phyloP scores from a whole-genome alignment of 1,140 invertebrate species.

The Cydia strobilella region DNA sequence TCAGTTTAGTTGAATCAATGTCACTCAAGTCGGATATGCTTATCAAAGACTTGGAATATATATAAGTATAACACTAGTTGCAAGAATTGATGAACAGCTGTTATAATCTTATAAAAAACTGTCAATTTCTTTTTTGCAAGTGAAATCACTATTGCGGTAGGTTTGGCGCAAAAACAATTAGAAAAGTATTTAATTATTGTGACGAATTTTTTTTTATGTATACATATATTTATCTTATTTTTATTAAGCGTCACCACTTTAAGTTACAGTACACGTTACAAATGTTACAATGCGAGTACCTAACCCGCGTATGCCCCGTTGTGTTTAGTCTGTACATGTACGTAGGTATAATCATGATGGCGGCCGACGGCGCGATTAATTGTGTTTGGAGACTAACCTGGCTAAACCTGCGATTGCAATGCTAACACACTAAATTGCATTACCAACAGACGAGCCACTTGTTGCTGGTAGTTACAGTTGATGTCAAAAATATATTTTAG shows the following conservation, averaged over 20 bases:
- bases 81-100: too few species aligned
- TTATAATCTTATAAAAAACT: too few species aligned
- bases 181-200: too few species aligned
- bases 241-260: background rate
- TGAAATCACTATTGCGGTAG: too few species aligned
- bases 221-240: background rate
- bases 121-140: too few species aligned
- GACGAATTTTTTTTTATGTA: too few species aligned
- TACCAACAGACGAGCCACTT: background rate
- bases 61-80: too few species aligned
- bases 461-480: background rate
- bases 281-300: background rate
- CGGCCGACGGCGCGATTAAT: conserved; percentile 7
- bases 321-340: background rate
- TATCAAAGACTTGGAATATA: too few species aligned
- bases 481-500: background rate
- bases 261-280: background rate
- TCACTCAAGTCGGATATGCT: too few species aligned
- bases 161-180: too few species aligned
- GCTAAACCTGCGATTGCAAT: conserved; percentile 14
- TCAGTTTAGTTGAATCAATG: too few species aligned
- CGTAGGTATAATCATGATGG: background rate
- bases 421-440: conserved; percentile 13
- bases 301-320: background rate
- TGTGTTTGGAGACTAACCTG: conserved; percentile 6